Evolutionary conservation across 2,888 invertebrate genomes (phyloP).

Genomic region (Panzeria rudis): DNA sequence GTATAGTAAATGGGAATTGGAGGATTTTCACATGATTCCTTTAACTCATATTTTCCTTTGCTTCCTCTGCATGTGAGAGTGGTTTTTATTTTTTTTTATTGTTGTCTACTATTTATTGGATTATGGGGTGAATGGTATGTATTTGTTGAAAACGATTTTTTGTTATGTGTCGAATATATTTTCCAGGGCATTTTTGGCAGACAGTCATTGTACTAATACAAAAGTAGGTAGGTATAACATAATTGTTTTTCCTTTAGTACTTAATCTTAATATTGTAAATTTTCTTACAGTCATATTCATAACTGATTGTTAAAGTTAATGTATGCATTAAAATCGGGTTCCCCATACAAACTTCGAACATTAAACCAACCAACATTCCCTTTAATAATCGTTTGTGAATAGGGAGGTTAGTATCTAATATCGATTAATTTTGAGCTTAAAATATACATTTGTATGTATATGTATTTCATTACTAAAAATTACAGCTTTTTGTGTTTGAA

Average conservation of each 20-base stretch:
- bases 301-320: too few species aligned
- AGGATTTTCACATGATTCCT: slow-evolving; percentile 68
- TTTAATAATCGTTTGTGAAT: too few species aligned
- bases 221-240: slow-evolving; percentile 19
- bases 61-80: slow-evolving; percentile 22
- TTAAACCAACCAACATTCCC: too few species aligned
- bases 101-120: slow-evolving; percentile 52
- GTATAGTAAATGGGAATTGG: slow-evolving; percentile 65
- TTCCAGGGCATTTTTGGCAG: slow-evolving; percentile 52
- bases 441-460: too few species aligned
- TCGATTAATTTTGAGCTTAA: too few species aligned
- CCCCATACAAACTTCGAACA: too few species aligned
- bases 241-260: neutral
- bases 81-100: slow-evolving; percentile 51
- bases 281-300: too few species aligned
- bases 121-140: slow-evolving; percentile 55
- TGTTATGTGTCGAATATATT: slow-evolving; percentile 27
- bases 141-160: slow-evolving; percentile 38
- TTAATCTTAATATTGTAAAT: neutral
- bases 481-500: too few species aligned
- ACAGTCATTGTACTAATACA: slow-evolving; percentile 55
- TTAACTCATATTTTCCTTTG: slow-evolving; percentile 54
- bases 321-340: too few species aligned
- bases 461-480: too few species aligned
- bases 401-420: too few species aligned